Conservation (phyloP, 2,113 vertebrate genomes). For the Pleuronectes platessa region DNA sequence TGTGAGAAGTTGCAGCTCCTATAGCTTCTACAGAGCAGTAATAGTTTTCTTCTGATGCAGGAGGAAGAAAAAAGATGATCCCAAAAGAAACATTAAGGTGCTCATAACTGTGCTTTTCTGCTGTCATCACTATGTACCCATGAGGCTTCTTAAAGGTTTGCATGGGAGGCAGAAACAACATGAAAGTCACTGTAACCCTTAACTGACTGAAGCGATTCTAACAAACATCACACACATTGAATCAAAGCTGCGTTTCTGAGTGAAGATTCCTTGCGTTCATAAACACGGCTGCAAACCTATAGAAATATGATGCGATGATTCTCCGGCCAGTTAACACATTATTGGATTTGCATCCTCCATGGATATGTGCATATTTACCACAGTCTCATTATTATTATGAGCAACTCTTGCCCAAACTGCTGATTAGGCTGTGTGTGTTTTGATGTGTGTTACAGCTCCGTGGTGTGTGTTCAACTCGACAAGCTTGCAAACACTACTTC, state of each 20-base stretch:
- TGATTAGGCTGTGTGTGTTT: constrained; percentile 51
- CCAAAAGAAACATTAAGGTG: constrained; percentile 25
- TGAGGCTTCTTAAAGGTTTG: constrained; percentile 18
- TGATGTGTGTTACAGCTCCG: constrained; percentile 9
- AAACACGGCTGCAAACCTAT: constrained; percentile 1
- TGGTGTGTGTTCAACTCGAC: constrained; percentile 21
- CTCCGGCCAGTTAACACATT: constrained; percentile 12
- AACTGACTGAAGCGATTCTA: constrained; percentile 3
- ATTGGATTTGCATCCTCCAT: constrained; percentile 7
- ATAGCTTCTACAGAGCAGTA: constrained; percentile 4
- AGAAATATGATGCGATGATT: background rate
- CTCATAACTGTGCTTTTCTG: constrained; percentile 20
- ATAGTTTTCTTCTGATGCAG: constrained; percentile 7
- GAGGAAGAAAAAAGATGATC: constrained; percentile 16
- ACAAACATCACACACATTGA: constrained; percentile 3
- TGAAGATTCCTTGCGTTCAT: background rate
- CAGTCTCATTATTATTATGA: constrained; percentile 35
- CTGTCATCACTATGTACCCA: constrained; percentile 23
- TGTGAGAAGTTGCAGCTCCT: constrained; percentile 21
- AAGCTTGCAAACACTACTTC: constrained; percentile 27
- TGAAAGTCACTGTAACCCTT: constrained; percentile 10
- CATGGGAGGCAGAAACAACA: constrained; percentile 17
- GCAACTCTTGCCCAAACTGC: constrained; percentile 41
- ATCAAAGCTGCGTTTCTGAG: background rate
- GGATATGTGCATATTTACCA: constrained; percentile 3